A percentile compares a stretch with the other conserved stretches of the same genome.
phyloP scores from a whole-genome alignment of 2,113 vertebrate species.

The Mixornis gularis region DNA sequence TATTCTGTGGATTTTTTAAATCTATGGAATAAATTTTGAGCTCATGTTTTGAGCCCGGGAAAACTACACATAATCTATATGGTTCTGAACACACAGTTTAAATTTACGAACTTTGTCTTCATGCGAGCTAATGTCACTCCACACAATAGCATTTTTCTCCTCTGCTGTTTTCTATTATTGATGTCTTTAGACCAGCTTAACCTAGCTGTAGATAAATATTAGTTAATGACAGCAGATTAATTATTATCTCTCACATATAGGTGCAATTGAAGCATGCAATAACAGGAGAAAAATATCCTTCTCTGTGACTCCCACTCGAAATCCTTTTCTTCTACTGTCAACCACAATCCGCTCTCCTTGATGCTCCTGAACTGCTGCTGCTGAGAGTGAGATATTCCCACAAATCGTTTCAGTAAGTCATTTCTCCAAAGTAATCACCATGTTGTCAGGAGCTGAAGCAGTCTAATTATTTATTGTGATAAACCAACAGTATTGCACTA shows the following conservation, averaged over 20 bases:
- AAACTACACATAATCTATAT: background rate
- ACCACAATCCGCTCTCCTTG: background rate
- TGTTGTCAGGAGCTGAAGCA: background rate
- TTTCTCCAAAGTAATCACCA: background rate
- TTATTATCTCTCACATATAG: background rate
- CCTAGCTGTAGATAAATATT: background rate
- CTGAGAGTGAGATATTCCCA: background rate
- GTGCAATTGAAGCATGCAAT: background rate
- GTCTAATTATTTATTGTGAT: background rate
- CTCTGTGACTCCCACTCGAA: background rate
- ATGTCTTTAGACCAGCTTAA: background rate
- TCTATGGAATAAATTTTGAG: background rate
- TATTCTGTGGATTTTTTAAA: background rate
- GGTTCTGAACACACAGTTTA: background rate
- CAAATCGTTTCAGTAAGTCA: background rate
- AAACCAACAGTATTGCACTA: background rate
- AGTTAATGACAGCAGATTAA: background rate
- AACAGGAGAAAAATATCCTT: background rate
- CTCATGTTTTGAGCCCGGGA: background rate
- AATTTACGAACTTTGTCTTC: background rate
- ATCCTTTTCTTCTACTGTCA: background rate
- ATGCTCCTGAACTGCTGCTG: background rate
- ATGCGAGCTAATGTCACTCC: background rate
- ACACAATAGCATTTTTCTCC: background rate
- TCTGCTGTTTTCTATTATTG: background rate